Conservation (phyloP, 2,797 vertebrate species). For the Philypnodon macrostomus region DNA sequence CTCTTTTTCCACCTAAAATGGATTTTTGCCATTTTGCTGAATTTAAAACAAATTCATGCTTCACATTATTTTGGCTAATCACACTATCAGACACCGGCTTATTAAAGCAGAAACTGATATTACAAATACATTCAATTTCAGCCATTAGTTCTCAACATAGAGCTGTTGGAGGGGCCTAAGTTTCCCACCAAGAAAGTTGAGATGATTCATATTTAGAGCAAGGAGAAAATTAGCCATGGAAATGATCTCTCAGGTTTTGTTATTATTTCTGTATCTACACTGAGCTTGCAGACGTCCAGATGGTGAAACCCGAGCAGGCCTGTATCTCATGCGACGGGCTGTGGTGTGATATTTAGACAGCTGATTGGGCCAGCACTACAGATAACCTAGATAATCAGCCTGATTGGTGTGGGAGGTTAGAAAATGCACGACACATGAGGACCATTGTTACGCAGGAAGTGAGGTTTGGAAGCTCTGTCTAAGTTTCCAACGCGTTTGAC, state of each 20-base stretch:
- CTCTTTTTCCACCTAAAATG: too few species aligned
- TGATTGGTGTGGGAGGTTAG: constrained; percentile 57
- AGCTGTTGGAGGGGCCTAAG: constrained; percentile 32
- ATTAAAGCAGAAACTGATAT: too few species aligned
- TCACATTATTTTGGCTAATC: too few species aligned
- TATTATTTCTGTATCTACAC: constrained; percentile 58
- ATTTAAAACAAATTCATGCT: too few species aligned
- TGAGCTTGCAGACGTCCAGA: constrained; percentile 59
- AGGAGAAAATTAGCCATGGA: constrained; percentile 22
- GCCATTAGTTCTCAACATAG: too few species aligned
- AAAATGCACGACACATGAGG: constrained; percentile 39
- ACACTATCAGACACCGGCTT: too few species aligned
- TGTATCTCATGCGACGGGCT: constrained; percentile 56
- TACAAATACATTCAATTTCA: too few species aligned
- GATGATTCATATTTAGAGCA: constrained; percentile 25
- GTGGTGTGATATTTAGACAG: constrained; percentile 68
- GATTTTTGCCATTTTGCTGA: too few species aligned
- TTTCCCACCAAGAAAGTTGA: constrained; percentile 24
- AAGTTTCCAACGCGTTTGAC: constrained; percentile 39
- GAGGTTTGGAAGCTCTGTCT: constrained; percentile 20
- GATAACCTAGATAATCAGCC: constrained; percentile 54
- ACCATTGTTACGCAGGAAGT: constrained; percentile 37
- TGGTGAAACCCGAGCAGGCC: constrained; percentile 58
- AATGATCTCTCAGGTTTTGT: constrained; percentile 45
- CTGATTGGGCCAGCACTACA: constrained; percentile 62